Conservation (phyloP, 2,888 invertebrate genomes). For the Microctonus aethiopoides region DNA sequence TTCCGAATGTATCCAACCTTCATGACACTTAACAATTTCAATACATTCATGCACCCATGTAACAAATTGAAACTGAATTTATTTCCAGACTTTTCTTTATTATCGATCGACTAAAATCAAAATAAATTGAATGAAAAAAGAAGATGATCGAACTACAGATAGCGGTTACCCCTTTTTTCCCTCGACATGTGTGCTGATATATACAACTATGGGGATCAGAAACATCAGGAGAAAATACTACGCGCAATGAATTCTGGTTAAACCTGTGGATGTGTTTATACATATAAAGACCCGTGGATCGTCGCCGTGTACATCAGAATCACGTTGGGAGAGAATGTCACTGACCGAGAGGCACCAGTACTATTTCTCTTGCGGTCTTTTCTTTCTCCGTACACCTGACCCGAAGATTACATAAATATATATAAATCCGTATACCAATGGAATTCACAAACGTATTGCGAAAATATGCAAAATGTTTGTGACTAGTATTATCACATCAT, state of each 20-base stretch:
- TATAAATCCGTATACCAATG: background rate
- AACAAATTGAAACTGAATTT: background rate
- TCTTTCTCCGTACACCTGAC: background rate
- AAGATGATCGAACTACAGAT: slow-evolving; percentile 44
- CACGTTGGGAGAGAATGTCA: slow-evolving; percentile 48
- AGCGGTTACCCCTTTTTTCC: slow-evolving; percentile 57
- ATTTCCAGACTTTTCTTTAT: background rate
- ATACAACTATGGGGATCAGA: background rate
- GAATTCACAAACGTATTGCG: background rate
- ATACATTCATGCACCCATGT: background rate
- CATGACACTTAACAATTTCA: background rate
- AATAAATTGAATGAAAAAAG: slow-evolving; percentile 19
- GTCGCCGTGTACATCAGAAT: slow-evolving; percentile 36
- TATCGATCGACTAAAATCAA: background rate
- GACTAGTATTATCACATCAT: slow-evolving; percentile 24
- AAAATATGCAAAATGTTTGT: slow-evolving; percentile 32
- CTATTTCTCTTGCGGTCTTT: slow-evolving; percentile 9
- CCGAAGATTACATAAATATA: background rate
- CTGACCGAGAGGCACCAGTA: slow-evolving; percentile 51
- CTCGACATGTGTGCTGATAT: slow-evolving; percentile 39
- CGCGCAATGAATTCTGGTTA: slow-evolving; percentile 59
- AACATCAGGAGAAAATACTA: background rate
- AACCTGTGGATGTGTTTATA: slow-evolving; percentile 54
- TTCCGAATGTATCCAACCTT: too few species aligned
- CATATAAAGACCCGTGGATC: slow-evolving; percentile 10